Evolutionary conservation across 2,797 vertebrate genomes (phyloP).

Genomic region (Lagorchestes hirsutus): DNA sequence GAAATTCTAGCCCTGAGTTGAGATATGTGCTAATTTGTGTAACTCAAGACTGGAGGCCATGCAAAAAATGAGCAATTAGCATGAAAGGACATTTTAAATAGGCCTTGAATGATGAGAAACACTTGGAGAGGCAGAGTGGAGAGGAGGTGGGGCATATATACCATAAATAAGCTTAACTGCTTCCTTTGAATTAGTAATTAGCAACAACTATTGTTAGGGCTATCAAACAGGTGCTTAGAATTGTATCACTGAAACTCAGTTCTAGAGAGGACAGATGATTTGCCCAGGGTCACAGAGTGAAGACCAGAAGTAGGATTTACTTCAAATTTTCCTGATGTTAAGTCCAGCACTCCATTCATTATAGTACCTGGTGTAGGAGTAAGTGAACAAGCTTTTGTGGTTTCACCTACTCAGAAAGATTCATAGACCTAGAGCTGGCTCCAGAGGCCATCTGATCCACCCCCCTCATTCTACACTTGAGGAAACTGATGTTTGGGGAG

Average conservation of each 20-base stretch:
- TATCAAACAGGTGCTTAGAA: constrained; percentile 2
- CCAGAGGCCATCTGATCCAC: too few relatives aligned
- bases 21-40: neutral
- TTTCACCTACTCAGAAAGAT: constrained; percentile 16
- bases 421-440: neutral
- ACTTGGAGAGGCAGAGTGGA: constrained; percentile 11
- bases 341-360: too few relatives aligned
- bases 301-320: too few relatives aligned
- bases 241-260: neutral
- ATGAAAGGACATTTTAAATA: neutral
- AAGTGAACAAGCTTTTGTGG: constrained; percentile 37
- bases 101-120: constrained; percentile 9
- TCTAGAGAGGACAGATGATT: too few relatives aligned
- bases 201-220: neutral
- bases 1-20: neutral
- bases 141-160: neutral
- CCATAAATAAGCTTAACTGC: neutral
- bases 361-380: neutral
- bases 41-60: neutral
- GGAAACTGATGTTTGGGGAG: too few relatives aligned
- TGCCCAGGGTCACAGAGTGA: too few relatives aligned
- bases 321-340: too few relatives aligned
- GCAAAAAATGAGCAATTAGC: constrained; percentile 14
- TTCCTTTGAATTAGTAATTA: neutral
- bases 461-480: too few relatives aligned